Percentiles rank a stretch among this genome's conserved stretches.
phyloP scores from a whole-genome alignment of 1,140 invertebrate species.

The Scaptomyza hsui region DNA sequence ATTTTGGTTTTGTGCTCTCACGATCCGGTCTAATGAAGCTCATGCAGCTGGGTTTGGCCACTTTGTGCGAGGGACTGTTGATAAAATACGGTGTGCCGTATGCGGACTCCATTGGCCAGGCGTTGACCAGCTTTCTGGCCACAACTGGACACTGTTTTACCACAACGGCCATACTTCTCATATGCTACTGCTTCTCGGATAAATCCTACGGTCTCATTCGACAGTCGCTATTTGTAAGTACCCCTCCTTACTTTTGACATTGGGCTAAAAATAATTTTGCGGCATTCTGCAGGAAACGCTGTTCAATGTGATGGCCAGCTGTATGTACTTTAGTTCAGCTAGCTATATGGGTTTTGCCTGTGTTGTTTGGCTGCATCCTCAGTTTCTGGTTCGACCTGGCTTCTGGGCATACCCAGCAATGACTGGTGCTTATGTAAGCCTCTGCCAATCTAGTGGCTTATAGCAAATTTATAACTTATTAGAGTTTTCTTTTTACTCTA shows the following conservation, averaged over 20 bases:
- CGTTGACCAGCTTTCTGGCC: slow-evolving; percentile 90
- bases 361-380: slow-evolving; percentile 89
- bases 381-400: slow-evolving; percentile 85
- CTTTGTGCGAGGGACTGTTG: slow-evolving; percentile 90
- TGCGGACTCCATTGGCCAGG: slow-evolving; percentile 87
- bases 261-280: neutral
- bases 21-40: slow-evolving; percentile 90
- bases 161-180: slow-evolving; percentile 88
- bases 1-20: slow-evolving; percentile 89
- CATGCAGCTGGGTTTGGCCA: slow-evolving; percentile 90
- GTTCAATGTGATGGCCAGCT: slow-evolving; percentile 90
- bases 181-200: slow-evolving; percentile 90
- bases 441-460: slow-evolving; percentile 46
- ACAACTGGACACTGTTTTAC: slow-evolving; percentile 90
- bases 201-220: slow-evolving; percentile 89
- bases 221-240: slow-evolving; percentile 91
- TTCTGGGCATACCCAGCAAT: slow-evolving; percentile 91
- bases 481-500: slow-evolving; percentile 63
- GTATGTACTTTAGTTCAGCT: slow-evolving; percentile 90
- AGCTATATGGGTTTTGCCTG: slow-evolving; percentile 91
- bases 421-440: slow-evolving; percentile 92
- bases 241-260: no score
- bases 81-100: slow-evolving; percentile 90
- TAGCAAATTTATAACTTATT: neutral
- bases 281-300: slow-evolving; percentile 87